phyloP scores from a whole-genome alignment of 2,113 vertebrate genomes.

The Bambusicola thoracicus region DNA sequence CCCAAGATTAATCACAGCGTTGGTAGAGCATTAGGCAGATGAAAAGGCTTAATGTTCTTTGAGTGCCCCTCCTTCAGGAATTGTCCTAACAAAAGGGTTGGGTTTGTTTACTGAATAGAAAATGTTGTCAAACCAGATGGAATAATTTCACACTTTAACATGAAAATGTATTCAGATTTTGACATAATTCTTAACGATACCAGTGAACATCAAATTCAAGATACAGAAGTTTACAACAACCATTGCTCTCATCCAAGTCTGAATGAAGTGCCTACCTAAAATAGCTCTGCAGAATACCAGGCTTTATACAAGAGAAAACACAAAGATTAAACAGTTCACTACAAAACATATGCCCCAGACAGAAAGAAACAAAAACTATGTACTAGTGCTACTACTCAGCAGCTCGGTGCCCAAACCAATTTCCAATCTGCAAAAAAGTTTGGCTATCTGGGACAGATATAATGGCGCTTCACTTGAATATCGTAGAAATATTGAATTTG shows the following conservation, averaged over 20 bases:
- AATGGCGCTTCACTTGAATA: neutral
- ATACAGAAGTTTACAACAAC: neutral
- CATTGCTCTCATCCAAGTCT: neutral
- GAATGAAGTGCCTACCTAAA: neutral
- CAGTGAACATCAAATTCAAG: neutral
- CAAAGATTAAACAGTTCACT: neutral
- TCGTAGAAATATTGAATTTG: too few species aligned
- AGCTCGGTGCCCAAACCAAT: neutral
- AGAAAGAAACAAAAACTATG: neutral
- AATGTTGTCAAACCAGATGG: conserved; percentile 59
- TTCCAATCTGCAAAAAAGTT: neutral
- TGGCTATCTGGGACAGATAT: neutral
- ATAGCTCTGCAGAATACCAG: neutral
- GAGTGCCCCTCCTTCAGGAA: conserved; percentile 62
- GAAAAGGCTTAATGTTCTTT: conserved; percentile 45
- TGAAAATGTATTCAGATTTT: conserved; percentile 44
- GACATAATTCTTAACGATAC: neutral
- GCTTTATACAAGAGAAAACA: neutral
- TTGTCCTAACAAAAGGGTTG: conserved; percentile 58
- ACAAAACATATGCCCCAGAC: neutral
- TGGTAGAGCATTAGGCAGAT: conserved; percentile 45
- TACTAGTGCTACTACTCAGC: neutral
- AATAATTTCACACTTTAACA: conserved; percentile 30
- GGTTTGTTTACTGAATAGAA: conserved; percentile 60
- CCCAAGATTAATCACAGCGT: conserved; percentile 65